Percentiles rank a stretch among this genome's conserved stretches.
Conservation (phyloP, 2,113 vertebrate species). For the Pelobates fuscus region DNA sequence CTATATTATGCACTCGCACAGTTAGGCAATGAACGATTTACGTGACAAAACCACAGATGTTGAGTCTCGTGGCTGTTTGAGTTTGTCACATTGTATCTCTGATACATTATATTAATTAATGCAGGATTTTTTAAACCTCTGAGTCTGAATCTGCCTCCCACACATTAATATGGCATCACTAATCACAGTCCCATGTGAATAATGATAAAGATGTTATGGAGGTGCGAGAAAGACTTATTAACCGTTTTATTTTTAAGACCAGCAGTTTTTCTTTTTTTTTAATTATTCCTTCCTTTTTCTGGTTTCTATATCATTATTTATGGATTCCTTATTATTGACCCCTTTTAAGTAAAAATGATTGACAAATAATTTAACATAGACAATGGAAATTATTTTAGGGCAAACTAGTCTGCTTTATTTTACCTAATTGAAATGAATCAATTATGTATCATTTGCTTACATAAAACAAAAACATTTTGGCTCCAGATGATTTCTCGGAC, state of each 20-base stretch:
- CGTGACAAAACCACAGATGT: constrained; percentile 21
- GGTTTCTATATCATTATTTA: too few relatives aligned
- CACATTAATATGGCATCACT: constrained; percentile 20
- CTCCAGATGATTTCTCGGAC: too few relatives aligned
- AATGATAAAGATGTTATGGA: constrained; percentile 10
- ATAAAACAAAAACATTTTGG: too few relatives aligned
- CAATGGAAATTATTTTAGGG: too few relatives aligned
- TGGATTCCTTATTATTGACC: too few relatives aligned
- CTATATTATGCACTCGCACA: neutral
- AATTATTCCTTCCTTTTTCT: too few relatives aligned
- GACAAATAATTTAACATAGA: too few relatives aligned
- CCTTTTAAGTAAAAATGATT: too few relatives aligned
- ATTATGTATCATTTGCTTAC: too few relatives aligned
- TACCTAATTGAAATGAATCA: too few relatives aligned
- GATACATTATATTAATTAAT: constrained; percentile 40
- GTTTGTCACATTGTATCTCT: constrained; percentile 22
- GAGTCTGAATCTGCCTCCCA: constrained; percentile 5
- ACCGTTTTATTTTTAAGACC: neutral
- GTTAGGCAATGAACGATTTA: constrained; percentile 27
- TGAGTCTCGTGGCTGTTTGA: neutral
- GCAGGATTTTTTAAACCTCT: constrained; percentile 23
- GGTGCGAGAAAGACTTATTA: neutral
- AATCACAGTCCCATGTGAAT: constrained; percentile 22
- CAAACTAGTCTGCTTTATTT: too few relatives aligned
- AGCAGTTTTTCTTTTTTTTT: too few relatives aligned